Base-by-base conservation (phyloP, 1,140 invertebrate species). In the Pygmarrhopalites habei region DNA sequence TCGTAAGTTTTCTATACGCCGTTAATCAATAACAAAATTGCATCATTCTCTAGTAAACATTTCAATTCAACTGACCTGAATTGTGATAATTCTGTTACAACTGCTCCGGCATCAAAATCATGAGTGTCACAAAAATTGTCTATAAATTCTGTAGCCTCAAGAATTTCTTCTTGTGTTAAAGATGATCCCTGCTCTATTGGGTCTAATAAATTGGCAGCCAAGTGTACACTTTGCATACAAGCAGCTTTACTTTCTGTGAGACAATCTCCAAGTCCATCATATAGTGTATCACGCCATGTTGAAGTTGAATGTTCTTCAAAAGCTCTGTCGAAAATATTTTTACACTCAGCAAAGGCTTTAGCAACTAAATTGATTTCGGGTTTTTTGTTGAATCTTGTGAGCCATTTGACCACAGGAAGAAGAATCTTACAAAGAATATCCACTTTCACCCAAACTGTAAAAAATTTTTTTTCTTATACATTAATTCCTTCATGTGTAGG, bases 321-420 rank as follows among this genome's bases (percentile, higher is more conserved):
- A 14, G 46, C 46, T n/a, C n/a, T n/a, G n/a, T n/a, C n/a, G n/a
- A n/a, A n/a, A n/a, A n/a, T n/a, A 14, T 7, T 49, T 23, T 49
- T 14, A 19, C 12, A 15, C 23, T 49, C 46, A 7, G 23, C 23
- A 23, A 12, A 49, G 19, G 46, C 46, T 49, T 7, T 49, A 10
- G 46, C 12, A 19, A 49, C 46, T 7, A 19, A 49, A 21, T 12
- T 10, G 7, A 49, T 49, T 23, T 49, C 46, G 7, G 46, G 14
- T 23, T 49, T 49, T 7, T 49, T 21, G 12, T 49, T 49, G 12
- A 49, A 15, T 15, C 12, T 49, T 12, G 7, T 49, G 14, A 12
- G 23, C 46, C 46, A 49, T 21, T 49, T 49, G 19, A 49, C 23
- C 7, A 49, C 46, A 49, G 46, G 46, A 49, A 49, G 23, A 14